A percentile compares a stretch with the other conserved stretches of the same genome.
Conservation (phyloP, 1,140 invertebrate species). For the Drosophila lacteicornis region DNA sequence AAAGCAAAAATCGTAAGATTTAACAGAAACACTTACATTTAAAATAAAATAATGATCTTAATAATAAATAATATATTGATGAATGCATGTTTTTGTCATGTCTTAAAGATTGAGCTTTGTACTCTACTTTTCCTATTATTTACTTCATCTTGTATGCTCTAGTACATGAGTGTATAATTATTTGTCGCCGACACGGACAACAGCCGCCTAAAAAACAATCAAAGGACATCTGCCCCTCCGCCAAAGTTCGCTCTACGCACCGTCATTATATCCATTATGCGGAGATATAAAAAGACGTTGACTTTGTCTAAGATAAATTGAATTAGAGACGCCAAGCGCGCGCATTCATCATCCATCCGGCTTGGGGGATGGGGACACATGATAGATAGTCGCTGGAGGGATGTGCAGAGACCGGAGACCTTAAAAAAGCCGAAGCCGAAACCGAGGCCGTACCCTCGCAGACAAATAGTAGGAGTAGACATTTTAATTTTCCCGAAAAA, state of each 20-base stretch:
- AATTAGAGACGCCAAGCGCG: constrained; percentile 78
- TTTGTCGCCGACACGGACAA: constrained; percentile 18
- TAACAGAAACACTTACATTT: too few species aligned
- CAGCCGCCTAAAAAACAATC: constrained; percentile 61
- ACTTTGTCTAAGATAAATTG: constrained; percentile 82
- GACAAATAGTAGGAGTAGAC: constrained; percentile 81
- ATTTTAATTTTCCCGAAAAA: constrained; percentile 78
- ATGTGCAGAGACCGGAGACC: constrained; percentile 8
- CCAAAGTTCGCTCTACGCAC: constrained; percentile 48
- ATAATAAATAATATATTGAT: not conserved
- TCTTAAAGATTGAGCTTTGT: too few species aligned
- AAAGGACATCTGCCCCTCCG: constrained; percentile 59
- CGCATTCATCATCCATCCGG: constrained; percentile 74
- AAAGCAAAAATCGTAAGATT: too few species aligned
- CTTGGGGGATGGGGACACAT: constrained; percentile 38
- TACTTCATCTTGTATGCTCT: too few species aligned
- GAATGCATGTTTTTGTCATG: too few species aligned
- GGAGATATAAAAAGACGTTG: constrained; percentile 43
- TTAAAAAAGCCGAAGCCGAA: constrained; percentile 58
- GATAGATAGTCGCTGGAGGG: constrained; percentile 68
- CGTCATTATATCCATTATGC: constrained; percentile 65
- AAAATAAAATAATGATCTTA: too few species aligned
- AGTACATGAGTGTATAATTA: not conserved
- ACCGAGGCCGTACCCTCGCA: constrained; percentile 42
- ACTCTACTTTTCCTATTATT: too few species aligned